Evolutionary conservation across 1,140 invertebrate genomes (phyloP).

Genomic region (Orchesella cincta): DNA sequence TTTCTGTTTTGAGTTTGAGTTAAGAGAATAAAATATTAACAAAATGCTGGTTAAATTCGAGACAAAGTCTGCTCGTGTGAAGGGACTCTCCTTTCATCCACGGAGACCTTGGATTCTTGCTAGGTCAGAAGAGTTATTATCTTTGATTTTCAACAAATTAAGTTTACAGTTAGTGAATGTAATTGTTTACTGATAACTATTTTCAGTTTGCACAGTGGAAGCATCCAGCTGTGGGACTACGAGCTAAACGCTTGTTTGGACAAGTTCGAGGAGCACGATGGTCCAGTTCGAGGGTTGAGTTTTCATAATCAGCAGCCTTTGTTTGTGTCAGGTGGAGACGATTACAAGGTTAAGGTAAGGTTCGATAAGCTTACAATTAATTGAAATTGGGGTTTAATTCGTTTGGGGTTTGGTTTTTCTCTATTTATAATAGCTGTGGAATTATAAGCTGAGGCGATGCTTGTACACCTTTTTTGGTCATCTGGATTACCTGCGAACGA

Average conservation of each 20-base stretch:
- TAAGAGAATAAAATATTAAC: neutral
- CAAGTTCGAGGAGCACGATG: slow-evolving; percentile 99
- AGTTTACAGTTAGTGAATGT: neutral
- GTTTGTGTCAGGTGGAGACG: slow-evolving; percentile 98
- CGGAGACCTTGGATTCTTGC: slow-evolving; percentile 96
- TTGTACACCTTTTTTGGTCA: slow-evolving; percentile 97
- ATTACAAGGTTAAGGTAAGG: slow-evolving; percentile 95
- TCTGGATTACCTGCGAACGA: slow-evolving; percentile 97
- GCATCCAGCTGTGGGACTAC: slow-evolving; percentile 99
- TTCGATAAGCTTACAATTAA: slow-evolving; percentile 10
- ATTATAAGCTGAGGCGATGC: slow-evolving; percentile 96
- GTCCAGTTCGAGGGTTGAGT: slow-evolving; percentile 95
- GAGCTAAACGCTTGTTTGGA: slow-evolving; percentile 98
- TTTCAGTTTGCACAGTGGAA: slow-evolving; percentile 91
- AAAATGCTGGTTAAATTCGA: slow-evolving; percentile 98
- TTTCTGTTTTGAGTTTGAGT: neutral
- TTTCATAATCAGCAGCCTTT: slow-evolving; percentile 98
- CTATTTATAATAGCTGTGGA: slow-evolving; percentile 78
- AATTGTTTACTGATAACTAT: neutral
- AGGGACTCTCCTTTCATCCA: slow-evolving; percentile 96
- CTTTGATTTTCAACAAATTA: neutral
- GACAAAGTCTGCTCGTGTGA: slow-evolving; percentile 96
- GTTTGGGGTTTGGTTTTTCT: too few relatives aligned
- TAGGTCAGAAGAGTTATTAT: slow-evolving; percentile 58
- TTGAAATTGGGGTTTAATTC: neutral